Evolutionary conservation across 1,140 invertebrate genomes (phyloP), one percentile per base, ranked within the genome.

Genomic region (Bombyx mori): DNA sequence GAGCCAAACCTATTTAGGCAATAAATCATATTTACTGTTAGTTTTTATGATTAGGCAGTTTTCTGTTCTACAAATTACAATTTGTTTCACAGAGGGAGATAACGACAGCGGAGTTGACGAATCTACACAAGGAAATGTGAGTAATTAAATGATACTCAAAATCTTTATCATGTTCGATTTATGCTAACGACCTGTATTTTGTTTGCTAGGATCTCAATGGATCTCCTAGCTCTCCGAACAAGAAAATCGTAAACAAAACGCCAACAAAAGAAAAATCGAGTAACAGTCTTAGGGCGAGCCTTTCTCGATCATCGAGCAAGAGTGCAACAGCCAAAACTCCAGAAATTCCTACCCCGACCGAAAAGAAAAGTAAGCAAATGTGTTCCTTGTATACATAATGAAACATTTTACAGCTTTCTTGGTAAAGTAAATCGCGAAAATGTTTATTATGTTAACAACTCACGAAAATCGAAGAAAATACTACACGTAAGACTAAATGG

Each of bases 61-160:
- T 42, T 42, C 8, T 26, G 3, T 52, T 52, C 42, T 42, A 42
- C 26, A 52, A 42, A 55, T 35, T 12, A 56, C 12, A 43, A 54
- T 52, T 61, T 44, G 54, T 56, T 65, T 54, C 91, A 61, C 89
- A 95, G 94, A 94, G 86, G 91, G 92, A 42, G 93, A 94, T 79
- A 94, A 94, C 71, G 93, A 94, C 71, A 94, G 92, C 80, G 93
- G 92, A 47, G 92, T 93, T 10, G 92, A 94, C 75, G 93, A 94
- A 79, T 91, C 92, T 46, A 93, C 91, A 53, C 93, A 94, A 86
- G 91, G 92, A 87, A 92, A 92, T 88, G 93, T 94, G 73, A 74
- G 83, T 66, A 54, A 43, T 57, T 47, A 49, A 6, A n/a, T 47
- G 46, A 8, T 35, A 35, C 4, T 5, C 26, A 35, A 35, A 35